Conservation (phyloP, 64 coral and sea anemone genomes). For the Stichodactyla mertensii region DNA sequence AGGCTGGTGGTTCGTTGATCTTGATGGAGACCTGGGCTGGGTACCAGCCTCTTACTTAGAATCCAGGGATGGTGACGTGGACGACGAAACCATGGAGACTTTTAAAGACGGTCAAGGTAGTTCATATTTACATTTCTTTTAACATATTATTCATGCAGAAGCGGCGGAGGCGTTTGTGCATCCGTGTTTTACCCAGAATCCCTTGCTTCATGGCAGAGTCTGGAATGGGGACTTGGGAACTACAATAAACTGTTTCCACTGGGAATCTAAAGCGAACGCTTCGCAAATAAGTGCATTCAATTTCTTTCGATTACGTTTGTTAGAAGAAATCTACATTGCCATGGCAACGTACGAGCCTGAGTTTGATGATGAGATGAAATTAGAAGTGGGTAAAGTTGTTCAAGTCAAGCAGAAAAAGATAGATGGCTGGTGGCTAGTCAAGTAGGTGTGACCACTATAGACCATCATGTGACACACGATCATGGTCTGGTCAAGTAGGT, state of each 20-base stretch:
- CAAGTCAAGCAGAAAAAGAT: conserved; percentile 79
- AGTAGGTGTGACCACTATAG: conserved; percentile 18
- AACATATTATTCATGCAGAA: too few relatives aligned
- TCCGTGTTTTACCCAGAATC: too few relatives aligned
- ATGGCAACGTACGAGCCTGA: conserved; percentile 58
- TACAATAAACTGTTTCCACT: too few relatives aligned
- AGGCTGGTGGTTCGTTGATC: conserved; percentile 96
- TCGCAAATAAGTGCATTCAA: background rate
- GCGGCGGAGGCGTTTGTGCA: too few relatives aligned
- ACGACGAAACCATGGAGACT: conserved; percentile 43
- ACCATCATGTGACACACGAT: too few relatives aligned
- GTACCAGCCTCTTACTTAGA: conserved; percentile 83
- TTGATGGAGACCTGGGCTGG: conserved; percentile 83
- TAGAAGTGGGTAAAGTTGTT: conserved; percentile 59
- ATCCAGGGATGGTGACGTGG: conserved; percentile 57
- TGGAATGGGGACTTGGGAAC: too few relatives aligned
- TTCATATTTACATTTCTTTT: too few relatives aligned
- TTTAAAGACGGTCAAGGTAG: conserved; percentile 72
- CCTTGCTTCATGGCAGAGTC: too few relatives aligned
- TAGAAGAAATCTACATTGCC: conserved; percentile 78
- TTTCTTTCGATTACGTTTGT: background rate
- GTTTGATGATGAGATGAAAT: conserved; percentile 62
- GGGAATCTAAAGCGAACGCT: too few relatives aligned
- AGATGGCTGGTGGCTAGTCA: conserved; percentile 77
- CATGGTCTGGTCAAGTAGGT: conserved; percentile 6